Evolutionary conservation across 1,140 invertebrate genomes (phyloP).

Genomic region (Adelges cooleyi): DNA sequence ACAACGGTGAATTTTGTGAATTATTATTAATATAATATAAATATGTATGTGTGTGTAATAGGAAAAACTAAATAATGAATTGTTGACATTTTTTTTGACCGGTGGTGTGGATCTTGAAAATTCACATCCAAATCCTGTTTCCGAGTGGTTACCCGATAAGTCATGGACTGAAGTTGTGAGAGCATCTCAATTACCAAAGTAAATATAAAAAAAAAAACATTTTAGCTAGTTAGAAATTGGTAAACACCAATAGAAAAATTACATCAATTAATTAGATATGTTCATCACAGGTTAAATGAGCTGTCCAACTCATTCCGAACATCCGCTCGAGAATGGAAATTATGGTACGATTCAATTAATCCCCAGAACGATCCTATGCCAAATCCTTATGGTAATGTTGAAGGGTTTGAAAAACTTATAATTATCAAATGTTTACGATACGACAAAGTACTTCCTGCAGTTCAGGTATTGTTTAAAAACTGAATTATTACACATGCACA

Average conservation of each 20-base stretch:
- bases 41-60: too few species aligned
- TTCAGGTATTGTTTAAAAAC: conserved; percentile 43
- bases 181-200: conserved; percentile 50
- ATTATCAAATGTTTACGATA: conserved; percentile 70
- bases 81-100: conserved; percentile 71
- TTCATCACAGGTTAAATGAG: conserved; percentile 42
- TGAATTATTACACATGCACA: too few species aligned
- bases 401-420: conserved; percentile 51
- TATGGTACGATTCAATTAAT: conserved; percentile 55
- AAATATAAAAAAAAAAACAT: too few species aligned
- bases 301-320: conserved; percentile 48
- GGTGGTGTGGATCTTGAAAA: conserved; percentile 71
- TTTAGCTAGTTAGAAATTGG: too few species aligned
- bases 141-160: conserved; percentile 71
- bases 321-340: conserved; percentile 55
- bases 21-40: too few species aligned
- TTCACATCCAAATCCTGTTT: conserved; percentile 58
- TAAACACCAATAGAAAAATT: too few species aligned
- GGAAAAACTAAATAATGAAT: conserved; percentile 54
- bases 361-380: conserved; percentile 59
- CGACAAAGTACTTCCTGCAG: conserved; percentile 68
- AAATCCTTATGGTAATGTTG: conserved; percentile 48
- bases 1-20: too few species aligned
- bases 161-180: conserved; percentile 69
- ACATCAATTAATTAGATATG: too few species aligned